Evolutionary conservation across 2,113 vertebrate species (phyloP).

Genomic region (Formicarius rufipectus): DNA sequence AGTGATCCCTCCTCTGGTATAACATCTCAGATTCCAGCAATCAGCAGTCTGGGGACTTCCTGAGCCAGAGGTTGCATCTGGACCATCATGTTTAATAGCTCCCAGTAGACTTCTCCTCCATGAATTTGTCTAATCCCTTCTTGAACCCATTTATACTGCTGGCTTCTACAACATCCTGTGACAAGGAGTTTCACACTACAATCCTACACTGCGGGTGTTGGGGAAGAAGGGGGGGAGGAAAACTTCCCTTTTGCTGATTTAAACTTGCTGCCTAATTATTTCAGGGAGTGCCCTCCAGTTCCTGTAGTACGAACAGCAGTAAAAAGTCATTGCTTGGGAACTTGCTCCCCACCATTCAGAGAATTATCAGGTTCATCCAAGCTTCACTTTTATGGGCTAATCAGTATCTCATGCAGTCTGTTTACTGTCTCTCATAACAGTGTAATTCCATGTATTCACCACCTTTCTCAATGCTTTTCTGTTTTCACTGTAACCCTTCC

Average conservation of each 20-base stretch:
- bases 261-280: neutral
- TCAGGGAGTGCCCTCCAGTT: neutral
- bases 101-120: constrained; percentile 23
- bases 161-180: constrained; percentile 47
- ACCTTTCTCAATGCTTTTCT: neutral
- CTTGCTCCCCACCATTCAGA: neutral
- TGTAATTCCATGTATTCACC: neutral
- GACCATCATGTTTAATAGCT: constrained; percentile 32
- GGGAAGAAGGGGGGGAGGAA: neutral
- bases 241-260: neutral
- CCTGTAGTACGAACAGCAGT: neutral
- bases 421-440: neutral
- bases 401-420: neutral
- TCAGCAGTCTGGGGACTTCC: constrained; percentile 39
- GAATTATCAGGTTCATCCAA: neutral
- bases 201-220: neutral
- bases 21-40: constrained; percentile 49
- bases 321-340: neutral
- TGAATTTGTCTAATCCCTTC: constrained; percentile 50
- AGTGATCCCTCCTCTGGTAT: constrained; percentile 14
- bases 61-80: constrained; percentile 65
- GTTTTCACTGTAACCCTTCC: neutral
- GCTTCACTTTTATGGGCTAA: neutral
- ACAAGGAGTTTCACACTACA: constrained; percentile 30
- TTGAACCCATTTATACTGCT: constrained; percentile 39